Evolutionary conservation across 2,113 vertebrate species (phyloP), one percentile per base, ranked within the genome.

Genomic region (Leptosomus discolor): DNA sequence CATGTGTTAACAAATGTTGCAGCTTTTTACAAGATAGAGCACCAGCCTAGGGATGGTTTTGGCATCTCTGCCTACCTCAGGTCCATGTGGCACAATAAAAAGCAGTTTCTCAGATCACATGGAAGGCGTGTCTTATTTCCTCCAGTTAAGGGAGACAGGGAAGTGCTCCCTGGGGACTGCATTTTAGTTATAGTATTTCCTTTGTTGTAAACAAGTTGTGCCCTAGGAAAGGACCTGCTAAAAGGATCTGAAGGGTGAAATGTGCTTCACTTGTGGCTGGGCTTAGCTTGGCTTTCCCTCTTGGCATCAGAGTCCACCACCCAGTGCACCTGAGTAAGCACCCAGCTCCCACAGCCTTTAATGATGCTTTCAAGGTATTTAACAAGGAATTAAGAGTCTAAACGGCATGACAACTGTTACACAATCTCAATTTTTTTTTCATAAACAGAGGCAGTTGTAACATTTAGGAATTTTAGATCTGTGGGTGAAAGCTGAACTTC

Each of bases 131-230:
- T 77, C 94, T 37, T 46, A 54, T 68, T 95, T 97, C 92, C 73
- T 86, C 82, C 0, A 0, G 46, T 58, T 86, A 70, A 57, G 0
- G 0, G 70, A 86, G 71, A 79, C 78, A 77, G 71, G 46, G 70
- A 96, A 93, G 75, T 58, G 54, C 39, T 71, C 95, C 92, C 92
- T 58, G 69, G 91, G 88, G 85, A 93, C 80, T 3, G 5, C 34
- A 45, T 90, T 86, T 84, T 30, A 81, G 58, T 29, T 91, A 51
- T 90, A 94, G 4, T 67, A 67, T 80, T 97, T 97, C 94, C 96
- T 96, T 74, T 95, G 51, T 80, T 94, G 92, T 95, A 96, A 96
- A 97, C 92, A 85, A 85, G 29, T 39, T 86, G 50, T 94, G 90
- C 71, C 88, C 88, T 86, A 51, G 64, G 71, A 94, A 94, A 93